Percentiles rank a stretch among this genome's conserved stretches.
These are phyloP conservation scores for Gnathonemus longibarbis DNA, from an alignment of 2,113 vertebrate species.

Conservation along the genomic window DNA sequence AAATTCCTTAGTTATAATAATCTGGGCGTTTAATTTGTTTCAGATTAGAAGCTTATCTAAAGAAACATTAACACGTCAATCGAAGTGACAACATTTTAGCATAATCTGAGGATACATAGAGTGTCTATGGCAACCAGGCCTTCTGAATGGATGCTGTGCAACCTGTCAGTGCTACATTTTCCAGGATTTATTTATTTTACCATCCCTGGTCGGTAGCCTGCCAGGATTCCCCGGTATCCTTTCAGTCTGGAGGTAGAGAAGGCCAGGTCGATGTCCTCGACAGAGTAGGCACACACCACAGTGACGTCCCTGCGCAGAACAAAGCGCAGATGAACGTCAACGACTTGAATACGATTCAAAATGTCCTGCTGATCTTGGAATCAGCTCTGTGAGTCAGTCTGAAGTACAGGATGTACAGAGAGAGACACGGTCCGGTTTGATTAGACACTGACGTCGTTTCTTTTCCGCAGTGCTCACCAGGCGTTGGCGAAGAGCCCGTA, in stretches of 20 bases:
- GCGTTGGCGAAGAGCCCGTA: constrained; percentile 69
- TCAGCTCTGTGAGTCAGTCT: neutral
- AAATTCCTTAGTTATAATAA: neutral
- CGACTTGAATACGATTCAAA: neutral
- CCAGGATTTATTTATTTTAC: constrained; percentile 38
- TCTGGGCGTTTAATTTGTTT: neutral
- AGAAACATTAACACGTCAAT: neutral
- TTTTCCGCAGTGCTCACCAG: constrained; percentile 45
- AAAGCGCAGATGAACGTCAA: neutral
- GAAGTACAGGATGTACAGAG: neutral
- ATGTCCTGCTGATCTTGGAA: neutral
- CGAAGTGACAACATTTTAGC: neutral
- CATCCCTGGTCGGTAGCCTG: constrained; percentile 53
- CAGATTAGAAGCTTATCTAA: neutral
- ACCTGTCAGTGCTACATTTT: neutral
- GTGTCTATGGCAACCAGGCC: neutral
- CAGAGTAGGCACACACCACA: constrained; percentile 67
- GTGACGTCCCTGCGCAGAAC: constrained; percentile 55
- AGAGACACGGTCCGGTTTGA: neutral
- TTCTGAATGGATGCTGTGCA: neutral
- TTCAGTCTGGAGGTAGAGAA: constrained; percentile 63
- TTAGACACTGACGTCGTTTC: neutral
- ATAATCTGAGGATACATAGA: neutral
- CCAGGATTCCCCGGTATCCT: constrained; percentile 55
- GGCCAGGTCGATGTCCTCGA: constrained; percentile 60